Percentiles rank a stretch among this genome's conserved stretches.
Evolutionary conservation across 2,113 vertebrate genomes (phyloP).

Genomic region (Coptodon rendalli): DNA sequence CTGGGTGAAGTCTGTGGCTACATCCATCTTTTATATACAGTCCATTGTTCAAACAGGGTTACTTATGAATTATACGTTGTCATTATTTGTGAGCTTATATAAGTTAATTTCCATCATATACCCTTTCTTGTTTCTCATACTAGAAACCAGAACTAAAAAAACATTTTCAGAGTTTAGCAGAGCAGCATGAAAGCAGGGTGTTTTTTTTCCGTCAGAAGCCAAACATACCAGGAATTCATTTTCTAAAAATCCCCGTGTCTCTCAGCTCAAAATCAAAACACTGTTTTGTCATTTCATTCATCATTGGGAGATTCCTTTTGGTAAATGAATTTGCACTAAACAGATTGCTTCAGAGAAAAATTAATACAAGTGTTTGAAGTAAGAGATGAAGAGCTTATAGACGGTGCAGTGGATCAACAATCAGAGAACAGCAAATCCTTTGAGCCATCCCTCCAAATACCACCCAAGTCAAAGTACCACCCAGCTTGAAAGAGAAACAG

Average conservation of each 20-base stretch:
- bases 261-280: background rate
- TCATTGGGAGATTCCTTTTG: background rate
- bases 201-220: background rate
- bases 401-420: conserved; percentile 5
- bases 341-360: background rate
- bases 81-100: background rate
- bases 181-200: background rate
- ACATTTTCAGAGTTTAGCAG: background rate
- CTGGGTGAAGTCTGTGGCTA: background rate
- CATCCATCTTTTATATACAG: background rate
- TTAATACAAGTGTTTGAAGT: background rate
- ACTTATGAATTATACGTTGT: background rate
- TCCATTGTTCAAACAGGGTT: background rate
- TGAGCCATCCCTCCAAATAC: conserved; percentile 24
- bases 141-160: background rate
- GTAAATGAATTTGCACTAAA: background rate
- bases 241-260: background rate
- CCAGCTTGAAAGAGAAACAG: conserved; percentile 40
- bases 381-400: conserved; percentile 3
- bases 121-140: background rate
- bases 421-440: conserved; percentile 20
- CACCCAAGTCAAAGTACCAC: conserved; percentile 55
- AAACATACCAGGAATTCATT: background rate
- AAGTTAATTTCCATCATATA: background rate
- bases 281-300: background rate